Base-by-base conservation (phyloP, 2,113 vertebrate species). In the Lepus timidus region DNA sequence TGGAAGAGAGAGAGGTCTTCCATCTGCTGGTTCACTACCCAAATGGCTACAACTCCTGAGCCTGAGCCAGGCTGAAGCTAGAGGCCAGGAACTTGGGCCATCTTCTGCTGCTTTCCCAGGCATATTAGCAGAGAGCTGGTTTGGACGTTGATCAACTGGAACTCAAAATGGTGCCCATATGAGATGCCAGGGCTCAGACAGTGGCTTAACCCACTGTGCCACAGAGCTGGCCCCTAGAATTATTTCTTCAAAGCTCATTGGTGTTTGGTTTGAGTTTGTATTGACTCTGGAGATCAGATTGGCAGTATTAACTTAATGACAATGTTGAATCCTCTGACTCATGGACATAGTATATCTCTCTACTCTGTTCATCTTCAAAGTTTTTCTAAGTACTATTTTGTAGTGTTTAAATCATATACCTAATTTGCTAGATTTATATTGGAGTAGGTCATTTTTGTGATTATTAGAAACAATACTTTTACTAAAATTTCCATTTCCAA, bases 211-310 rank as follows among this genome's bases (percentile, higher is more conserved):
- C 44, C 44, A 44, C 44, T 7, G 6, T 44, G 44, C 44, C 44
- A 44, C 44, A 44, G 44, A 44, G 44, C 44, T 44, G 44, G 44
- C 44, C 44, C 44, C 44, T 44, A 44, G 44, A 44, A 44, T 44
- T 44, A 7, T 1, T 44, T 44, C 44, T 44, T 44, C 44, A 44
- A 44, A 36, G 1, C 8, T 5, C 27, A 81, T 19, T 62, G 31
- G 44, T n/a, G 83, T 76, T 93, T 79, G 23, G 33, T 39, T 36
- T 85, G 33, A 85, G 25, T 79, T n/a, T 85, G 9, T 58, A 31
- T 81, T 82, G 73, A 85, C 81, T 81, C 22, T 86, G 23, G 14
- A 65, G 39, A 51, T 68, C 22, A 74, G 22, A 85, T 93, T 93
- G 58, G 70, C 17, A 88, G 11, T 75, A 85, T 82, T 68, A 27